These are phyloP conservation scores for Zaprionus ghesquierei DNA, from an alignment of 1,140 invertebrate species.

Conservation along the genomic window DNA sequence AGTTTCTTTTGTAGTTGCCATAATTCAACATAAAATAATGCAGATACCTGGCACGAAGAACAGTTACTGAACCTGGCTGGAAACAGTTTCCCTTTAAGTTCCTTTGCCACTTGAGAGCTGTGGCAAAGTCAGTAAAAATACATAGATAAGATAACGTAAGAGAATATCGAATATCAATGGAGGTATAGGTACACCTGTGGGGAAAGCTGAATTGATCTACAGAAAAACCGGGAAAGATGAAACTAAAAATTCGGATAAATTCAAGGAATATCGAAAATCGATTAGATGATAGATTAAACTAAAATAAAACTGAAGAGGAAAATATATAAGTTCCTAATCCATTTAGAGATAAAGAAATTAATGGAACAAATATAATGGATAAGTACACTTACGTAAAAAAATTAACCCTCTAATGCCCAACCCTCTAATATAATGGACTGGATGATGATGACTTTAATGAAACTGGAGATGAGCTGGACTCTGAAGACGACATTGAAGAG, in stretches of 20 bases:
- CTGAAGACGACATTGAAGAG: no score
- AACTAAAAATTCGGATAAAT: not conserved
- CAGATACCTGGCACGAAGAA: constrained; percentile 43
- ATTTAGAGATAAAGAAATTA: no score
- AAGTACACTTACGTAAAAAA: no score
- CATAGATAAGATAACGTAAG: not conserved
- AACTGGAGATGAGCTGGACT: no score
- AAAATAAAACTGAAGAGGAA: not conserved
- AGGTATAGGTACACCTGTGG: not conserved
- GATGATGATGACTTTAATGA: no score
- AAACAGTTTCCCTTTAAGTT: constrained; percentile 17
- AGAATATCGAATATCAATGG: not conserved
- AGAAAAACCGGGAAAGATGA: not conserved
- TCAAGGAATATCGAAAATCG: no score
- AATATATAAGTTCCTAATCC: no score
- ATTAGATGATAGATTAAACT: not conserved
- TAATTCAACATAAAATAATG: constrained; percentile 78
- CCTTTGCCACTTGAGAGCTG: not conserved
- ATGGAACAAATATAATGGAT: no score
- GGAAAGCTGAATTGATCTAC: not conserved
- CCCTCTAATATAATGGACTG: no score
- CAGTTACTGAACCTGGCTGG: constrained; percentile 19
- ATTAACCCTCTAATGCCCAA: no score
- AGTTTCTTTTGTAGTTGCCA: constrained; percentile 51
- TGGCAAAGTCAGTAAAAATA: not conserved